Evolutionary conservation across 2,888 invertebrate species (phyloP).

Genomic region (Aspidiotus rigidus): DNA sequence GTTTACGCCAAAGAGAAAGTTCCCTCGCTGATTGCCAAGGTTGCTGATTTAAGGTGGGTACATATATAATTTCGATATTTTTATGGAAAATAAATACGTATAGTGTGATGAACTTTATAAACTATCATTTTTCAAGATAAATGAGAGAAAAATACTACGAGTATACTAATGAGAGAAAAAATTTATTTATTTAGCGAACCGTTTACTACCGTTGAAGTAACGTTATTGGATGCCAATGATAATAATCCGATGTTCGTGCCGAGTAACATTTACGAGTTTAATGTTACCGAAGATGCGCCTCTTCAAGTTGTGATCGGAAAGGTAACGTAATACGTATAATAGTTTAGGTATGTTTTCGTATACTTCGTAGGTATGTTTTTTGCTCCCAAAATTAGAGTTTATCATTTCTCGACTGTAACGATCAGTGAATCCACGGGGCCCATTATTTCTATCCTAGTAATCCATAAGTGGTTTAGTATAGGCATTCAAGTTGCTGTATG

Average conservation of each 20-base stretch:
- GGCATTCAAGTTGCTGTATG: no score
- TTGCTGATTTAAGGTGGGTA: slow-evolving; percentile 17
- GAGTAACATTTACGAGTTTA: slow-evolving; percentile 71
- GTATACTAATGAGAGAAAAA: background rate
- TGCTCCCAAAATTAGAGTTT: no score
- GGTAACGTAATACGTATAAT: slow-evolving; percentile 38
- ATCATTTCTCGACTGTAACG: no score
- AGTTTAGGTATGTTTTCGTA: no score
- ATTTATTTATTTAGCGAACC: slow-evolving; percentile 41
- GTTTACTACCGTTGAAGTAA: slow-evolving; percentile 68
- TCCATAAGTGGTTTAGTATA: no score
- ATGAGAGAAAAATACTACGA: background rate
- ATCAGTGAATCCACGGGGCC: no score
- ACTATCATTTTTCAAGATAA: background rate
- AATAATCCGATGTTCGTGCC: slow-evolving; percentile 80
- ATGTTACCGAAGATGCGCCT: slow-evolving; percentile 55
- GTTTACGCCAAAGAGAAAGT: slow-evolving; percentile 70
- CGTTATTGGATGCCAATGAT: slow-evolving; percentile 79
- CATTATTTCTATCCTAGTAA: no score
- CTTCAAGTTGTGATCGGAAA: slow-evolving; percentile 66
- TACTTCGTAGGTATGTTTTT: no score
- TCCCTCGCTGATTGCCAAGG: slow-evolving; percentile 52
- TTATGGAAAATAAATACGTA: background rate
- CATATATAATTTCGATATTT: slow-evolving; percentile 28
- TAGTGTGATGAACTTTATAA: background rate